These are phyloP conservation scores for Musca vetustissima DNA, from an alignment of 1,140 invertebrate genomes.

Conservation along the genomic window DNA sequence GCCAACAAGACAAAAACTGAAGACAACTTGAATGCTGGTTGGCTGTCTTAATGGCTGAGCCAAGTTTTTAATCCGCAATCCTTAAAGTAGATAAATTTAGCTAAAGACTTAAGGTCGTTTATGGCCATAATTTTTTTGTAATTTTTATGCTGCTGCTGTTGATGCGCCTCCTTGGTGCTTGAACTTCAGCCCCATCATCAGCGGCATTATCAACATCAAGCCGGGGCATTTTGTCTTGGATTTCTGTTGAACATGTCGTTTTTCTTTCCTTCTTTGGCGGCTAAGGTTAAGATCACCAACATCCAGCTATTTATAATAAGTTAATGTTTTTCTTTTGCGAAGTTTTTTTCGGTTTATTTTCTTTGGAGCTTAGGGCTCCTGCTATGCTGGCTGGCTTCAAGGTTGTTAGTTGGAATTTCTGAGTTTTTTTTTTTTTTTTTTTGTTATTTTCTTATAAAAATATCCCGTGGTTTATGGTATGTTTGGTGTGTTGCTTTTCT, in stretches of 20 bases:
- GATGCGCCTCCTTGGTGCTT: background rate
- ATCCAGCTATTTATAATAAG: constrained; percentile 8
- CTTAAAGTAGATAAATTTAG: background rate
- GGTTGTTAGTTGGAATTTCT: constrained; percentile 19
- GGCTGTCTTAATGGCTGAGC: background rate
- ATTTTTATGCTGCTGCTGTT: background rate
- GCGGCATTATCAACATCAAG: too few species aligned
- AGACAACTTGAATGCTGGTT: background rate
- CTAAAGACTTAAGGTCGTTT: constrained; percentile 21
- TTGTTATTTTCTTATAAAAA: background rate
- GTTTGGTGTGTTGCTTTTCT: background rate
- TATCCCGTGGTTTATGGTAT: background rate
- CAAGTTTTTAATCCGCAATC: background rate
- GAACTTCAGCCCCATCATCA: background rate
- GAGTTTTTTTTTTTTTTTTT: background rate
- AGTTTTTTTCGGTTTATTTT: background rate
- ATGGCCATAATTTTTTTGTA: background rate
- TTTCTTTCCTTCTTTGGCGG: constrained; percentile 1
- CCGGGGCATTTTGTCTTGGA: background rate
- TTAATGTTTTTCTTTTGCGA: background rate
- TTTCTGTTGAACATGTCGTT: background rate
- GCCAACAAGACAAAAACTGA: too few species aligned
- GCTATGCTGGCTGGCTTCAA: background rate
- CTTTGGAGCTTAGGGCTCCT: background rate
- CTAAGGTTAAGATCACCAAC: background rate